Conservation (phyloP, 2,797 vertebrate species). For the Protosalanx chinensis region DNA sequence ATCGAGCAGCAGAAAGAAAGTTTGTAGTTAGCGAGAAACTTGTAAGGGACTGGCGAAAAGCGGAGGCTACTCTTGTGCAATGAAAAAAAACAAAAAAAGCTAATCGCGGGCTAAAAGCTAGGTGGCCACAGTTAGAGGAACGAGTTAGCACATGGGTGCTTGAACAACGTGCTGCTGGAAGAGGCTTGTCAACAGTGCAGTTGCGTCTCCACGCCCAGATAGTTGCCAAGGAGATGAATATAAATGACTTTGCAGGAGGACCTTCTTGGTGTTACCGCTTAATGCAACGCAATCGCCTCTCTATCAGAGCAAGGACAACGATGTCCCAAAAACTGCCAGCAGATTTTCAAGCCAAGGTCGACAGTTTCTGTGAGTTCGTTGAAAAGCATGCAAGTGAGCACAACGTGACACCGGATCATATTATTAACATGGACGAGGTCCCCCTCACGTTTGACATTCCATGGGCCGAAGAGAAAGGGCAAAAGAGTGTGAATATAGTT, state of each 20-base stretch:
- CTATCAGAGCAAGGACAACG: constrained; percentile 21
- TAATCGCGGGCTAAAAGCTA: no score
- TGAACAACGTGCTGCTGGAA: no score
- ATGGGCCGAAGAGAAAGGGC: constrained; percentile 26
- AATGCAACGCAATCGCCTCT: constrained; percentile 21
- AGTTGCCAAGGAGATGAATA: constrained; percentile 14
- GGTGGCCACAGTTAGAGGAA: no score
- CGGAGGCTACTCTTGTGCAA: no score
- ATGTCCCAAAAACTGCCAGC: constrained; percentile 22
- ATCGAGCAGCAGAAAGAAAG: no score
- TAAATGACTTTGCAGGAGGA: constrained; percentile 4
- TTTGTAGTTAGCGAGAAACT: no score
- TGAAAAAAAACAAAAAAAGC: no score
- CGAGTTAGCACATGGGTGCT: no score
- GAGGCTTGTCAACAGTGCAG: no score
- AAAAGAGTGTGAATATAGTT: constrained; percentile 26
- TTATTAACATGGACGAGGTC: background rate
- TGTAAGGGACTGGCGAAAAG: no score
- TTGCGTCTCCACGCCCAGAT: background rate
- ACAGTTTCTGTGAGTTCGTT: no score
- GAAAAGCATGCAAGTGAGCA: no score
- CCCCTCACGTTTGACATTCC: constrained; percentile 12
- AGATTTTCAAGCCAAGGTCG: constrained; percentile 16
- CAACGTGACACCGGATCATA: constrained; percentile 20
- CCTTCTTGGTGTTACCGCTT: constrained; percentile 22